These are phyloP conservation scores for Holothuria scabra DNA, from an alignment of 53 echinoderm and acorn worm species.

Conservation along the genomic window DNA sequence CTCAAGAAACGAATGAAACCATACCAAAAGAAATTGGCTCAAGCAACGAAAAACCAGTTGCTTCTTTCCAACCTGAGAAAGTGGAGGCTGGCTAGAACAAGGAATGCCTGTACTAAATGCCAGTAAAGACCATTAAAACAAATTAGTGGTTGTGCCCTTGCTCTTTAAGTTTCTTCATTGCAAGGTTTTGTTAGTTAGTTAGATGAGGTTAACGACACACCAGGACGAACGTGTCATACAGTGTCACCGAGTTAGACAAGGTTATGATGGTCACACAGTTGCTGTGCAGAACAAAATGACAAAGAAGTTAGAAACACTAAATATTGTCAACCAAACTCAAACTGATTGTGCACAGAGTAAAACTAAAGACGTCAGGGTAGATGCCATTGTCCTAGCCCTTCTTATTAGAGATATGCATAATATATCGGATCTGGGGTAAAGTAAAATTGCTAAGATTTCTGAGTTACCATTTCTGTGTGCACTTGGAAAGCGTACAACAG, in stretches of 20 bases:
- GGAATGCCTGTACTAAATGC: neutral
- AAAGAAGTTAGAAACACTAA: conserved; percentile 7
- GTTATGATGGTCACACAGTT: neutral
- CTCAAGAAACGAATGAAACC: neutral
- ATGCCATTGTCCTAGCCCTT: neutral
- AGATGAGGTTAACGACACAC: no score
- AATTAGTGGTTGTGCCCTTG: neutral
- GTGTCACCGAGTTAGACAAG: no score
- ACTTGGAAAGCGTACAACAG: no score
- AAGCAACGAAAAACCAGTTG: conserved; percentile 8
- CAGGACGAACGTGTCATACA: no score
- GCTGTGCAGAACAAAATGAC: conserved; percentile 16
- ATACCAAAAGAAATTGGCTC: neutral
- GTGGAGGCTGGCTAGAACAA: conserved; percentile 4
- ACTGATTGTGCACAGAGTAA: neutral
- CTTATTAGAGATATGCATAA: conserved; percentile 16
- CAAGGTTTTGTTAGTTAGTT: neutral
- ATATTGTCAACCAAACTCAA: neutral
- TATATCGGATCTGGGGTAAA: conserved; percentile 11
- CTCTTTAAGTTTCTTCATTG: neutral
- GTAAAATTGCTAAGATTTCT: conserved; percentile 4
- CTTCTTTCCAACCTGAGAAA: conserved; percentile 13
- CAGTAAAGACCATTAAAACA: conserved; percentile 4
- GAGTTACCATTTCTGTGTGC: no score
- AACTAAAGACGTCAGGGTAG: neutral